A percentile compares a stretch with the other conserved stretches of the same genome.
Evolutionary conservation across 1,140 invertebrate species (phyloP).

Genomic region (Callitettix versicolor): DNA sequence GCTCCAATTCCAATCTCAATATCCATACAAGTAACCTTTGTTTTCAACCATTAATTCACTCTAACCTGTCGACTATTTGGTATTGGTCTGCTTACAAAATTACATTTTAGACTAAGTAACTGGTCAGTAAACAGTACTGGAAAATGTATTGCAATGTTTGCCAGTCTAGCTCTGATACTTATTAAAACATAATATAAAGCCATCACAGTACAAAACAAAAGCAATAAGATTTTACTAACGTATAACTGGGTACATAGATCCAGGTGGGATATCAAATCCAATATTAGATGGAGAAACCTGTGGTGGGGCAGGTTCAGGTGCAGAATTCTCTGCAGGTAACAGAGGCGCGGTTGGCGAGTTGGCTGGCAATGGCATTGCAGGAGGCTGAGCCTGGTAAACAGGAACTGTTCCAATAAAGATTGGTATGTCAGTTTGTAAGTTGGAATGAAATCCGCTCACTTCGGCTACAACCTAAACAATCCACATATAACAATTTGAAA

Average conservation of each 20-base stretch:
- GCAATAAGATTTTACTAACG: background rate
- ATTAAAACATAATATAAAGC: too few relatives aligned
- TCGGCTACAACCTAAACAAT: constrained; percentile 16
- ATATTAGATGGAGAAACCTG: background rate
- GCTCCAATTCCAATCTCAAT: too few relatives aligned
- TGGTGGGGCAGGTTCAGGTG: background rate
- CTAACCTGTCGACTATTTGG: too few relatives aligned
- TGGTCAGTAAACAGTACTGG: too few relatives aligned
- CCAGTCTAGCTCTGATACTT: too few relatives aligned
- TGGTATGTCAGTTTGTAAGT: constrained; percentile 3
- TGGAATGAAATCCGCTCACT: constrained; percentile 9
- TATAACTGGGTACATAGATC: constrained; percentile 1
- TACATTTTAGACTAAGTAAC: too few relatives aligned
- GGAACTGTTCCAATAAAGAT: constrained; percentile 18
- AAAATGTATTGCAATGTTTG: too few relatives aligned
- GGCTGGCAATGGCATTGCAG: background rate
- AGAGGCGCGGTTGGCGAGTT: background rate
- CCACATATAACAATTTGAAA: background rate
- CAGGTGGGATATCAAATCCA: background rate
- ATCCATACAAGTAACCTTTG: too few relatives aligned
- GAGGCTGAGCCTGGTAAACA: constrained; percentile 12
- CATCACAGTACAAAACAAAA: too few relatives aligned
- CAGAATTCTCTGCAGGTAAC: too few relatives aligned
- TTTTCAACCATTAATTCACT: too few relatives aligned
- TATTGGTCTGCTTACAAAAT: too few relatives aligned